Evolutionary conservation across 53 echinoderm and acorn worm genomes (phyloP), one percentile per base, ranked within the genome.

Genomic region (Crossaster papposus): DNA sequence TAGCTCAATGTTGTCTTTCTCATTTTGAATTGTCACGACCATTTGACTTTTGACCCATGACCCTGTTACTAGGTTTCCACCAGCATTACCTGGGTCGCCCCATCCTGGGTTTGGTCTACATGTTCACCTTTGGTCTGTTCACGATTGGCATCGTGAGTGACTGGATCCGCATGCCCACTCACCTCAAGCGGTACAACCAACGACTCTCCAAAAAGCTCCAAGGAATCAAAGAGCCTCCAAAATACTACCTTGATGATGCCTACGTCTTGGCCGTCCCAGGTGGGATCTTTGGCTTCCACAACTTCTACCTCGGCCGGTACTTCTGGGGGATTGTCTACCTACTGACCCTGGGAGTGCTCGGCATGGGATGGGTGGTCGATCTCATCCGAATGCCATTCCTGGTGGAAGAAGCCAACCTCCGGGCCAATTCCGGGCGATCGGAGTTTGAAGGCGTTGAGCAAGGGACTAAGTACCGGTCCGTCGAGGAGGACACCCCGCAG

Each of bases 361-460:
- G 95, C 36, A 54, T 93, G 64, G 95, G 95, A 64, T 93, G 91
- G 93, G 65, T 95, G 64, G 77, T 93, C 22, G 91, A 95, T 88
- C 88, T 86, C 34, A 76, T 89, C n/a, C 36, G 93, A 26, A 87
- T 95, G 90, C 89, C 85, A 11, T 90, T 82, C 34, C 79, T 95
- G 76, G 95, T 95, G 8, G 90, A 93, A 33, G 81, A 91, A 26
- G 91, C 84, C 12, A 84, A 91, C 23, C 72, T 55, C 5, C 64
- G 81, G 36, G 75, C 63, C 32, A 34, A 12, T 26, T 76, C 87
- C 4, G 31, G 75, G 1, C 77, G 74, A 37, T 76, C 87, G 22
- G 14, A 11, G 24, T 30, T 76, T 51, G 75, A 36, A 34, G 87
- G 62, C 26, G 58, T 87, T 7, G 76, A 76, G 77, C 28, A 52